A percentile compares a stretch with the other conserved stretches of the same genome.
Conservation (phyloP, 2,113 vertebrate genomes). For the Oreocharis arfaki region DNA sequence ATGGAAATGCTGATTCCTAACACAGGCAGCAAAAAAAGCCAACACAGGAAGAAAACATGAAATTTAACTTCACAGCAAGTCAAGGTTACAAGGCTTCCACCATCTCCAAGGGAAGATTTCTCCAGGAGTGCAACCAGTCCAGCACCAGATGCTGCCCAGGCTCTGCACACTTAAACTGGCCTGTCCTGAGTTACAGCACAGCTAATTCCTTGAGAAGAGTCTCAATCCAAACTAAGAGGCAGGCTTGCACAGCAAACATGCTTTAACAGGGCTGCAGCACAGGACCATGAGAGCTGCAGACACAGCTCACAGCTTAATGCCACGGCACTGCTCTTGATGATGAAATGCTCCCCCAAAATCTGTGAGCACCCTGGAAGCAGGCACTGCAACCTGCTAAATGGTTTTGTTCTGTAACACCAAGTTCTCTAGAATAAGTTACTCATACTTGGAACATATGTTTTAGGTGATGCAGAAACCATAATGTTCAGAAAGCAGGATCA, state of each 20-base stretch:
- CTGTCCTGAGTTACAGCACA: neutral
- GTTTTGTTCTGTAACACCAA: neutral
- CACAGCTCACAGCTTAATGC: neutral
- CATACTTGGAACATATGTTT: neutral
- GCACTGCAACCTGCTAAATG: neutral
- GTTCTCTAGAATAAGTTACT: neutral
- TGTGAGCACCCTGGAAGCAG: neutral
- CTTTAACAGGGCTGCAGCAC: neutral
- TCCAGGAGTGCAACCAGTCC: neutral
- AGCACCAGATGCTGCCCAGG: neutral
- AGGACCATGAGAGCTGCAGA: neutral
- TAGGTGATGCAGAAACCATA: neutral
- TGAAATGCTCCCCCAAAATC: neutral
- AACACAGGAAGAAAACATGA: neutral
- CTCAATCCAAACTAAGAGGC: neutral
- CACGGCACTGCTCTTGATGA: neutral
- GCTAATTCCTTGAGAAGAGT: neutral
- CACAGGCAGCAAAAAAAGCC: neutral
- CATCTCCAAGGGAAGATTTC: neutral
- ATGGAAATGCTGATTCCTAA: neutral
- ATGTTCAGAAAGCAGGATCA: neutral
- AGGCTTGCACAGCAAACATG: neutral
- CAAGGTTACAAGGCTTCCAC: neutral
- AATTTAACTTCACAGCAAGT: neutral
- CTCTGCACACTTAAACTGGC: neutral